These are phyloP conservation scores for Gobionotothen gibberifrons DNA, from an alignment of 2,797 vertebrate species.

Conservation along the genomic window DNA sequence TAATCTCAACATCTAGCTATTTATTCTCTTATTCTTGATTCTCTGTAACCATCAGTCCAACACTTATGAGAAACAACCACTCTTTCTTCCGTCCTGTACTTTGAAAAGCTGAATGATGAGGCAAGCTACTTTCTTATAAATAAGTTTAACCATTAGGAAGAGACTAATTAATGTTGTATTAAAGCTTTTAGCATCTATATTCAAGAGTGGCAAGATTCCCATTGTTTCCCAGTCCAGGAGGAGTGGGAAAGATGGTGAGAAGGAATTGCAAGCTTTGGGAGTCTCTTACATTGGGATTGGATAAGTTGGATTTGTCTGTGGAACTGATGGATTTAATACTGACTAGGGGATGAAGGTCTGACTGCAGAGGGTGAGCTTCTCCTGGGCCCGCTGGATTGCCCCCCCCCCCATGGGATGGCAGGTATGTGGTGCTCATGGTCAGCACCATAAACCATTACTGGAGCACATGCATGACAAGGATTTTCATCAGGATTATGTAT, in stretches of 20 bases:
- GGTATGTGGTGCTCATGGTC: slow-evolving; percentile 52
- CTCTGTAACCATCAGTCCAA: slow-evolving; percentile 25
- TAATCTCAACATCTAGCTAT: slow-evolving; percentile 13
- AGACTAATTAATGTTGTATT: slow-evolving; percentile 29
- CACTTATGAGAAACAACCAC: slow-evolving; percentile 30
- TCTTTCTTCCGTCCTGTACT: slow-evolving; percentile 41
- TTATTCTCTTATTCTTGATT: slow-evolving; percentile 7
- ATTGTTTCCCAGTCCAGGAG: slow-evolving; percentile 42
- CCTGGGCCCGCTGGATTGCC: slow-evolving; percentile 57
- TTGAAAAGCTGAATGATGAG: slow-evolving; percentile 55
- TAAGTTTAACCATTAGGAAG: slow-evolving; percentile 40
- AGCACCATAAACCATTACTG: slow-evolving; percentile 67
- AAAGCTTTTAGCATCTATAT: slow-evolving; percentile 27
- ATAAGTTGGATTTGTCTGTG: slow-evolving; percentile 75
- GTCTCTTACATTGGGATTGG: slow-evolving; percentile 64
- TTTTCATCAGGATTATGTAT: slow-evolving; percentile 74
- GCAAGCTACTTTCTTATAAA: slow-evolving; percentile 38
- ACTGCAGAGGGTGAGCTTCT: slow-evolving; percentile 37
- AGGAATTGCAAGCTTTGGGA: slow-evolving; percentile 44
- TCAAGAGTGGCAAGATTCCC: slow-evolving; percentile 37
- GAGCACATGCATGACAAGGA: slow-evolving; percentile 66
- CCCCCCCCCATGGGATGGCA: slow-evolving; percentile 45
- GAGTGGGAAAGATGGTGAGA: slow-evolving; percentile 27
- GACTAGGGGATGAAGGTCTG: slow-evolving; percentile 41
- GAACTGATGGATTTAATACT: slow-evolving; percentile 77